Base-by-base conservation (phyloP, 2,888 invertebrate species). In the Diaperis boleti region DNA sequence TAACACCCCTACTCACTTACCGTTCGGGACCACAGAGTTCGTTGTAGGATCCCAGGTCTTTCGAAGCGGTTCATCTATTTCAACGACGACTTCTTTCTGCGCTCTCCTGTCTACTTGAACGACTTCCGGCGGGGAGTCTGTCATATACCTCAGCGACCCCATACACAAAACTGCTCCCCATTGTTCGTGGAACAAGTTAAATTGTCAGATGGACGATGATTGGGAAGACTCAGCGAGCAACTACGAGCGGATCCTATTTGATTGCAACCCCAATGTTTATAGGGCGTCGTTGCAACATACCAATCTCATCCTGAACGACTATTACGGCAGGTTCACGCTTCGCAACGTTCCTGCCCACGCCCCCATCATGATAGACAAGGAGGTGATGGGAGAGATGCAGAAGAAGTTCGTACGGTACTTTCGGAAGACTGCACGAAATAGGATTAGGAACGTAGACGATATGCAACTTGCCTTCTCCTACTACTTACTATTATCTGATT, bases 391-490 rank as follows among this genome's bases (percentile, higher is more conserved):
- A 7, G 84, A 84, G 17, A 83, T 92, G 80, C 88, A 92, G 66
- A 72, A 75, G 1, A 87, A 85, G 69, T 92, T 92, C 76, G 70
- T 78, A 0, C 73, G 78, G 2, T 88, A 92, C 74, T 88, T 90
- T 73, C 77, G 78, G 1, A 80, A 82, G 45, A 94, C 93, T 0
- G 88, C 89, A 1, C 82, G 85, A 10, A 89, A 91, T 74, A 83
- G 85, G 63, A 84, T 92, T 35, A 84, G 93, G 35, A 82, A 85
- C 56, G 78, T 84, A 0, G 83, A 86, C 50, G 92, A 93, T 76
- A 84, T 94, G 84, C 93, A 94, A 77, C 92, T 87, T 78, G 87
- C 91, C 0, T 92, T 93, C 75, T 85, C 88, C 3, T 93, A 92
- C 74, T 92, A n/a, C n/a, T n/a, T n/a, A 89, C 79, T 90, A 92